Evolutionary conservation across 2,888 invertebrate genomes (phyloP), one percentile per base, ranked within the genome.

Genomic region (Torymus aiolomorphi): DNA sequence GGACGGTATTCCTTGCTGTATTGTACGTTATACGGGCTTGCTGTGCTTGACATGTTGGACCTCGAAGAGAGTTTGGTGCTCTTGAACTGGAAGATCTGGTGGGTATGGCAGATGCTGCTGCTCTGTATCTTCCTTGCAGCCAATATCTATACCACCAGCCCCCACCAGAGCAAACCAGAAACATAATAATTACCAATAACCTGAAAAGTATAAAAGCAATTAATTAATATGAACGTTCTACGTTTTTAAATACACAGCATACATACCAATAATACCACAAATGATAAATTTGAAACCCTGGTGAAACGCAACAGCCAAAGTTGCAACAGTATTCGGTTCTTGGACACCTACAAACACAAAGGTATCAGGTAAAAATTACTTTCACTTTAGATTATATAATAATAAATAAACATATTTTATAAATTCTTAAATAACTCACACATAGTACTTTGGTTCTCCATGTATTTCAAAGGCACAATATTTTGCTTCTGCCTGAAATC

Each of bases 231-330:
- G 31, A 24, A 59, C 63, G 67, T 76, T 65, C 73, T 69, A 71
- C 2, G 59, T 56, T 59, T n/a, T 18, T 57, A 62, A 63, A 78
- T 63, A 62, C 69, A n/a, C 51, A 51, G 56, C 86, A 31, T 8
- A 31, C 90, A 84, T 85, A 92, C 92, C 92, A 92, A 85, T 92
- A 92, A 86, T 92, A 92, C 92, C 92, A 92, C 67, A 92, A 88
- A 85, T 92, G 92, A 86, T 92, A 92, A 84, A 92, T 92, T 84
- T 91, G 91, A 83, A 92, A 90, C 70, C 91, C 91, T 71, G 92
- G 91, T 63, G 92, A 91, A 70, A 92, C 90, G 84, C 92, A 92
- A 84, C 92, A 92, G 82, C 92, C 92, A 82, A 91, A 90, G 80
- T 91, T 91, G 85, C 92, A 92, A 86, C 92, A 92, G 85, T 92